phyloP scores from a whole-genome alignment of 2,113 vertebrate species.

The Dromaius novaehollandiae region DNA sequence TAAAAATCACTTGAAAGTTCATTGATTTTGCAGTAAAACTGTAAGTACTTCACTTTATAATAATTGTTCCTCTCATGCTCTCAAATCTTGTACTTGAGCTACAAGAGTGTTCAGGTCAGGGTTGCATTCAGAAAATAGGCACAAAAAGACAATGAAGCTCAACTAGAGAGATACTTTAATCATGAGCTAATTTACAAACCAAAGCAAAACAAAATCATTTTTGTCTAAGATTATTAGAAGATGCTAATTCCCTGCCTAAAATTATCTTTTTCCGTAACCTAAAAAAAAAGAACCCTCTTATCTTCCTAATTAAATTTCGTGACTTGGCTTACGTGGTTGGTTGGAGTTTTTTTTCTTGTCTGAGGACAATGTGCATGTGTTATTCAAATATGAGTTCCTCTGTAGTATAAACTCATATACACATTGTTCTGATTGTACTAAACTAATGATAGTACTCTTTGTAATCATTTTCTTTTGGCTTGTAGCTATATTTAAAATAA shows the following conservation, averaged over 20 bases:
- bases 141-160: slow-evolving; percentile 75
- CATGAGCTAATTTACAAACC: slow-evolving; percentile 88
- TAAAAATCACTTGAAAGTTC: slow-evolving; percentile 87
- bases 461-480: slow-evolving; percentile 22
- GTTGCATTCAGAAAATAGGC: slow-evolving; percentile 72
- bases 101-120: slow-evolving; percentile 79
- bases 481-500: slow-evolving; percentile 59
- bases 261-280: slow-evolving; percentile 71
- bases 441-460: slow-evolving; percentile 36
- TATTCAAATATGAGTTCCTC: slow-evolving; percentile 71
- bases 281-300: slow-evolving; percentile 63
- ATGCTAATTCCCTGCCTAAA: slow-evolving; percentile 79
- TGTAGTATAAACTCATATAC: slow-evolving; percentile 57
- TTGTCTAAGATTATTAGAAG: slow-evolving; percentile 86
- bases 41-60: slow-evolving; percentile 83
- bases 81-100: slow-evolving; percentile 81
- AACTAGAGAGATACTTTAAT: slow-evolving; percentile 84
- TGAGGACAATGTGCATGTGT: slow-evolving; percentile 61
- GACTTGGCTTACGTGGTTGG: slow-evolving; percentile 69
- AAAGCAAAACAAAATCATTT: slow-evolving; percentile 83
- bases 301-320: slow-evolving; percentile 80
- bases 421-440: slow-evolving; percentile 32
- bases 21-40: slow-evolving; percentile 87
- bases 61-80: slow-evolving; percentile 81
- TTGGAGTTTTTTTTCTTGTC: slow-evolving; percentile 21